Evolutionary conservation across 2,888 invertebrate species (phyloP).

Genomic region (Hydropsyche betteni): DNA sequence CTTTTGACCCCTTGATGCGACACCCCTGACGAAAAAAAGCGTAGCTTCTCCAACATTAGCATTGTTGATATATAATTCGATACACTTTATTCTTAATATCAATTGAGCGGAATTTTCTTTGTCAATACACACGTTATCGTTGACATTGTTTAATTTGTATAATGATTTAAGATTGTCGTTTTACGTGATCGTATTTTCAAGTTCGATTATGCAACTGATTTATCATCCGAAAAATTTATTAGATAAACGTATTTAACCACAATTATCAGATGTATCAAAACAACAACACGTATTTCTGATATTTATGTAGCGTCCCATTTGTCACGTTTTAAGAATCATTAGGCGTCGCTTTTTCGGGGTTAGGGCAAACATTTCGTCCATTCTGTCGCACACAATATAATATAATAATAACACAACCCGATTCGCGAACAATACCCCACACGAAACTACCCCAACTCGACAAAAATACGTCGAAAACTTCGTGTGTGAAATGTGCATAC

Average conservation of each 20-base stretch:
- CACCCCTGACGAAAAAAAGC: constrained; percentile 3
- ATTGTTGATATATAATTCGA: neutral
- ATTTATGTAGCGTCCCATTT: constrained; percentile 29
- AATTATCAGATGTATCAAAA: too few species aligned
- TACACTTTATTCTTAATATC: too few species aligned
- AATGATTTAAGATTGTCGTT: too few species aligned
- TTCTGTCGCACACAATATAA: constrained; percentile 4
- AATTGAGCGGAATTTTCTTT: too few species aligned
- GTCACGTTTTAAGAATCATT: constrained; percentile 31
- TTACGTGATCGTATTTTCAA: too few species aligned
- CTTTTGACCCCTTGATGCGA: constrained; percentile 30
- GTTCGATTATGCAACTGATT: too few species aligned
- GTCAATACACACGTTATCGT: too few species aligned
- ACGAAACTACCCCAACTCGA: constrained; percentile 1
- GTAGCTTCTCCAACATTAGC: neutral
- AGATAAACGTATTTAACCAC: too few species aligned
- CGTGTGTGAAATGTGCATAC: neutral
- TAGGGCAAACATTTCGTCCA: neutral
- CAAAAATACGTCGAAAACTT: neutral
- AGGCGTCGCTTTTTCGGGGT: constrained; percentile 22
- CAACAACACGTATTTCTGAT: neutral
- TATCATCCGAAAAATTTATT: too few species aligned
- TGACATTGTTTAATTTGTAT: too few species aligned
- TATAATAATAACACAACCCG: constrained; percentile 24
- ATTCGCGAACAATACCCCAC: neutral